phyloP scores from a whole-genome alignment of 2,888 invertebrate species.

The Ctena decussata region DNA sequence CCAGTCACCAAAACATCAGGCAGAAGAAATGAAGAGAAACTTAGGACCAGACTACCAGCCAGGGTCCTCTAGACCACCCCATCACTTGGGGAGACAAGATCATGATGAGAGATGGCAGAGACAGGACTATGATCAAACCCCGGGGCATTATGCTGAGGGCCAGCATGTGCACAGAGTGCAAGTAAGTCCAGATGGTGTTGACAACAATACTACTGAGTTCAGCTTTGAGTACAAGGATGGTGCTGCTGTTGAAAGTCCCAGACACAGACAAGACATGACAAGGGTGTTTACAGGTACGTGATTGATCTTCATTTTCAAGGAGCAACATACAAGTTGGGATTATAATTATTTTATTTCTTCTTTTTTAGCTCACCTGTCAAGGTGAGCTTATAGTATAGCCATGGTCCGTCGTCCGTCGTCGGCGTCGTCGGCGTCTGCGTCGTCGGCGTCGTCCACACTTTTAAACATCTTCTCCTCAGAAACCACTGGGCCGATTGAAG shows the following conservation, averaged over 20 bases:
- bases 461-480: no score
- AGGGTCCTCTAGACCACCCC: slow-evolving; percentile 66
- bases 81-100: slow-evolving; percentile 19
- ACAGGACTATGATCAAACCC: slow-evolving; percentile 22
- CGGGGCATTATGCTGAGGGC: neutral
- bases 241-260: neutral
- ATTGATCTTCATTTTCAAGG: no score
- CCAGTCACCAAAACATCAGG: slow-evolving; percentile 31
- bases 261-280: slow-evolving; percentile 28
- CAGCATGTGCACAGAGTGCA: slow-evolving; percentile 1
- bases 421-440: no score
- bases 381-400: no score
- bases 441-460: no score
- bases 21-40: slow-evolving; percentile 31
- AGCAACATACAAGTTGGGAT: no score
- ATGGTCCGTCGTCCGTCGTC: no score
- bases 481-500: no score
- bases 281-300: slow-evolving; percentile 29
- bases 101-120: neutral
- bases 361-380: no score
- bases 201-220: slow-evolving; percentile 47
- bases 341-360: no score
- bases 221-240: slow-evolving; percentile 37
- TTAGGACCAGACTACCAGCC: slow-evolving; percentile 37
- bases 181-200: slow-evolving; percentile 20